phyloP scores from a whole-genome alignment of 2,888 invertebrate genomes.

The Caenorhabditis imperialis region DNA sequence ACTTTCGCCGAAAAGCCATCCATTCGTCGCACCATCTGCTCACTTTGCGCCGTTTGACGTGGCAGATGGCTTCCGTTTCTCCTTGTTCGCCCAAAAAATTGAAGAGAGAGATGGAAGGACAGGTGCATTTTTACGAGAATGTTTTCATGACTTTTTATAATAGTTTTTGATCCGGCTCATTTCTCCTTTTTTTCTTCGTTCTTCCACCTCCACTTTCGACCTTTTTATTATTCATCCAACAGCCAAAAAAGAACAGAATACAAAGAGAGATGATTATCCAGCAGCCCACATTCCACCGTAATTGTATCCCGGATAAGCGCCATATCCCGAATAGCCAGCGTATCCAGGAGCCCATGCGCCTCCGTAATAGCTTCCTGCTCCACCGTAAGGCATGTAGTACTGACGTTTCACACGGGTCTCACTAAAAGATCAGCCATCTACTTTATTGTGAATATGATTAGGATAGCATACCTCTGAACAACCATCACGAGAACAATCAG shows the following conservation, averaged over 20 bases:
- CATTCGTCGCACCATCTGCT: too few species aligned
- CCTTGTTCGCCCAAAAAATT: too few species aligned
- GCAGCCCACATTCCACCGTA: slow-evolving; percentile 27
- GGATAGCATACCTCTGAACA: not conserved
- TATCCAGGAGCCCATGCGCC: slow-evolving; percentile 1
- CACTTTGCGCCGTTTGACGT: slow-evolving; percentile 20
- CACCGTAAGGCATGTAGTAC: slow-evolving; percentile 26
- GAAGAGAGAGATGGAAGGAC: too few species aligned
- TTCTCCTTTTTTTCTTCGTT: too few species aligned
- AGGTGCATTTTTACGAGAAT: too few species aligned
- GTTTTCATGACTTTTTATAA: too few species aligned
- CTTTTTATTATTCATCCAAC: too few species aligned
- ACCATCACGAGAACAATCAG: not conserved
- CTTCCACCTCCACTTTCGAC: too few species aligned
- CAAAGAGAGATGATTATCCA: slow-evolving; percentile 1
- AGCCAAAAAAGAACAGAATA: not conserved
- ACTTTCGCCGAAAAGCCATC: slow-evolving; percentile 27
- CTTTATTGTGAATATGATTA: too few species aligned
- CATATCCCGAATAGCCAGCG: slow-evolving; percentile 10
- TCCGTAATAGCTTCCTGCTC: slow-evolving; percentile 19
- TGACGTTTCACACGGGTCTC: slow-evolving; percentile 36
- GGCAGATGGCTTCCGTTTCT: slow-evolving; percentile 52
- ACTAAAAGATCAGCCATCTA: too few species aligned
- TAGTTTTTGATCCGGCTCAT: too few species aligned
- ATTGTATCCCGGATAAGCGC: slow-evolving; percentile 21